Conservation (phyloP, 2,113 vertebrate genomes). For the Craseonycteris thonglongyai region DNA sequence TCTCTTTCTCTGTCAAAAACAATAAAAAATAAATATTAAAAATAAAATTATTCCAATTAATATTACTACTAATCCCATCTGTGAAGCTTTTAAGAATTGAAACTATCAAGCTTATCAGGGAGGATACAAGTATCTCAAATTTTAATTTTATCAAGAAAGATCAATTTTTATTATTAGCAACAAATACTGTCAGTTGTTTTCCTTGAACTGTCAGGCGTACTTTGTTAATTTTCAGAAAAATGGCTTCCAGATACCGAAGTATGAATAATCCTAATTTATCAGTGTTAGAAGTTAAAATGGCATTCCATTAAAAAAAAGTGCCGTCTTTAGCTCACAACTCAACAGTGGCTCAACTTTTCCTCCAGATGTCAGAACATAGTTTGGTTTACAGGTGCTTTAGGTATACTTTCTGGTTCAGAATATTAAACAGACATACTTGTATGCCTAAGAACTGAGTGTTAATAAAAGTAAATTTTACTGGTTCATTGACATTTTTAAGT, state of each 20-base stretch:
- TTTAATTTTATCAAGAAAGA: neutral
- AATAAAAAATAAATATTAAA: too few species aligned
- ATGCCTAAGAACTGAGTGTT: neutral
- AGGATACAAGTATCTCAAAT: neutral
- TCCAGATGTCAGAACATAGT: neutral
- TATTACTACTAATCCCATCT: neutral
- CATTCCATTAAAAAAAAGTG: neutral
- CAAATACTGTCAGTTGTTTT: neutral
- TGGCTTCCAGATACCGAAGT: neutral
- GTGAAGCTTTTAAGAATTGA: conserved; percentile 16
- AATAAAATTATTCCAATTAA: neutral
- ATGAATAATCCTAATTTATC: neutral
- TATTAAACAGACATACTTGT: neutral
- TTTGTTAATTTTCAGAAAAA: conserved; percentile 17
- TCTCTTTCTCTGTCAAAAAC: too few species aligned
- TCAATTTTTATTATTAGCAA: neutral
- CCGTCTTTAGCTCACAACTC: neutral
- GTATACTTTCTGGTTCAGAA: neutral
- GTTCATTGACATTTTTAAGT: neutral
- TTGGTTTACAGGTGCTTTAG: neutral
- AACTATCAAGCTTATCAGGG: neutral
- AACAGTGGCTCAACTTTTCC: neutral
- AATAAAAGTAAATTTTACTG: neutral
- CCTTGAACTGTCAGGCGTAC: neutral
- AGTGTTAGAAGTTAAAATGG: neutral